Conservation (phyloP, 2,797 vertebrate species). For the Sylvia borin region DNA sequence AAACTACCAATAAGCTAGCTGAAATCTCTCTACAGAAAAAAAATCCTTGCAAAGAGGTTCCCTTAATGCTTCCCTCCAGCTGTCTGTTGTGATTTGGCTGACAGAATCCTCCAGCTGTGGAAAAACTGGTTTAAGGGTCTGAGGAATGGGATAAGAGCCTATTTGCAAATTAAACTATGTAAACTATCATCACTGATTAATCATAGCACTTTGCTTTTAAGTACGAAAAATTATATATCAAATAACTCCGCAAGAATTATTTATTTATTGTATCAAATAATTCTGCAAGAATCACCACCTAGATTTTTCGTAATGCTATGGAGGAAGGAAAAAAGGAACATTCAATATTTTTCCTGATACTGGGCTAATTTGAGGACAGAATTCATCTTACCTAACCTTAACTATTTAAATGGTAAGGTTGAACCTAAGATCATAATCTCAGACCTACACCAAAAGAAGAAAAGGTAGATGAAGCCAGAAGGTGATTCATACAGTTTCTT, state of each 20-base stretch:
- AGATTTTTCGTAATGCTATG: background rate
- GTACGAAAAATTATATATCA: background rate
- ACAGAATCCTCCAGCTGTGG: background rate
- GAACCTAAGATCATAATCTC: background rate
- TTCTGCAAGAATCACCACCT: background rate
- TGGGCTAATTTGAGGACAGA: background rate
- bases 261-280: background rate
- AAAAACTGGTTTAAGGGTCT: conserved; percentile 3
- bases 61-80: background rate
- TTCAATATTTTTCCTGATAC: background rate
- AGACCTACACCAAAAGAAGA: background rate
- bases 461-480: background rate
- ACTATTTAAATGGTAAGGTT: background rate
- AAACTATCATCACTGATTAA: background rate
- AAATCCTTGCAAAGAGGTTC: background rate
- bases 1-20: background rate
- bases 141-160: background rate
- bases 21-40: background rate
- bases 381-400: background rate
- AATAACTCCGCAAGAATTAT: background rate
- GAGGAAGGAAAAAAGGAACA: background rate
- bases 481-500: background rate
- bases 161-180: conserved; percentile 14
- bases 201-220: background rate
- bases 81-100: background rate